Evolutionary conservation across 2,797 vertebrate genomes (phyloP).

Genomic region (Xiphorhynchus erythropygius): DNA sequence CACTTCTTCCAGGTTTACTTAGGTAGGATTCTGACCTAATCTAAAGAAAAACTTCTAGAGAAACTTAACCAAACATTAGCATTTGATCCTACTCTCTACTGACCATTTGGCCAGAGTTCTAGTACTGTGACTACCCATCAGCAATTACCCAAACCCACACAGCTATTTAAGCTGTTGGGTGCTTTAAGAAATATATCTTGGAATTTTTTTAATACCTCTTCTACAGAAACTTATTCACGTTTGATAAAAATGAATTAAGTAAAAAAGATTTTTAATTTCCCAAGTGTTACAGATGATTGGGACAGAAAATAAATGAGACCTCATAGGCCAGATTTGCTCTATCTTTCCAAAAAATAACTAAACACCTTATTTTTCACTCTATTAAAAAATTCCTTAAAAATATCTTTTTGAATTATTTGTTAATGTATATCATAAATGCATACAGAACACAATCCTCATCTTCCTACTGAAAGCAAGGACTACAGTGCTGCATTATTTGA

Average conservation of each 20-base stretch:
- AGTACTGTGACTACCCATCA: background rate
- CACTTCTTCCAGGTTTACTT: background rate
- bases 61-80: background rate
- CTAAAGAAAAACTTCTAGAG: background rate
- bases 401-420: background rate
- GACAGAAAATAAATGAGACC: background rate
- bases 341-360: background rate
- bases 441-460: background rate
- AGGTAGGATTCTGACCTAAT: background rate
- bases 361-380: background rate
- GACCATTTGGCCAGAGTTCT: background rate
- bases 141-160: background rate
- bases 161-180: background rate
- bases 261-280: background rate
- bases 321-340: background rate
- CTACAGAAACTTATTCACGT: background rate
- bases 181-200: background rate
- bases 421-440: background rate
- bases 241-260: slow-evolving; percentile 16
- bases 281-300: background rate
- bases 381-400: background rate
- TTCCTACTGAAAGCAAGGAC: background rate
- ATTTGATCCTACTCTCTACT: background rate
- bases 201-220: background rate
- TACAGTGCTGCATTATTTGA: background rate